These are phyloP conservation scores for Myocastor coypus DNA, from an alignment of 2,113 vertebrate species.

Conservation along the genomic window DNA sequence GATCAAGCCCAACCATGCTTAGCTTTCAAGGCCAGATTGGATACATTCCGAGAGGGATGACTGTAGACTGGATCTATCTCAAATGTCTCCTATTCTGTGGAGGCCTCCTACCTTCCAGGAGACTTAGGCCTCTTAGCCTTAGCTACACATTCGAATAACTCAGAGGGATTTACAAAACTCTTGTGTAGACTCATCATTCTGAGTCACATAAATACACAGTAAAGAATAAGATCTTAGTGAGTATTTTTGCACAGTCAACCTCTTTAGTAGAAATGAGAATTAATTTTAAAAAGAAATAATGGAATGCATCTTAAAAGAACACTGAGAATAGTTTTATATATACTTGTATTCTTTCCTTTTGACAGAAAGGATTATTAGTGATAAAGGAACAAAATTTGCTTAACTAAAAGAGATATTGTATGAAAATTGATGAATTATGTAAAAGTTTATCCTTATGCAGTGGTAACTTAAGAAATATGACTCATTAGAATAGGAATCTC, in stretches of 20 bases:
- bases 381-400: conserved; percentile 47
- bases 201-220: neutral
- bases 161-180: neutral
- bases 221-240: neutral
- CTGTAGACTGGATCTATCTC: neutral
- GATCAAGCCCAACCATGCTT: neutral
- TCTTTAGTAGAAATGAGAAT: conserved; percentile 49
- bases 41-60: neutral
- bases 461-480: conserved; percentile 44
- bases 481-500: neutral
- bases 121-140: neutral
- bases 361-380: neutral
- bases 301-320: conserved; percentile 17
- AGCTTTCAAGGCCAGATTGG: too few relatives aligned
- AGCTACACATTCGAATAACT: neutral
- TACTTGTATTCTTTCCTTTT: neutral
- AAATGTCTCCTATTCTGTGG: neutral
- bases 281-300: conserved; percentile 3
- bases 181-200: neutral
- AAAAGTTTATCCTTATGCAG: conserved; percentile 39
- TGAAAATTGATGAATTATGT: conserved; percentile 47
- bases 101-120: neutral
- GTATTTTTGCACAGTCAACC: conserved; percentile 24
- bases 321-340: conserved; percentile 1
- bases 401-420: conserved; percentile 29